Evolutionary conservation across 2,888 invertebrate genomes (phyloP).

Genomic region (Megalurothrips usitatus): DNA sequence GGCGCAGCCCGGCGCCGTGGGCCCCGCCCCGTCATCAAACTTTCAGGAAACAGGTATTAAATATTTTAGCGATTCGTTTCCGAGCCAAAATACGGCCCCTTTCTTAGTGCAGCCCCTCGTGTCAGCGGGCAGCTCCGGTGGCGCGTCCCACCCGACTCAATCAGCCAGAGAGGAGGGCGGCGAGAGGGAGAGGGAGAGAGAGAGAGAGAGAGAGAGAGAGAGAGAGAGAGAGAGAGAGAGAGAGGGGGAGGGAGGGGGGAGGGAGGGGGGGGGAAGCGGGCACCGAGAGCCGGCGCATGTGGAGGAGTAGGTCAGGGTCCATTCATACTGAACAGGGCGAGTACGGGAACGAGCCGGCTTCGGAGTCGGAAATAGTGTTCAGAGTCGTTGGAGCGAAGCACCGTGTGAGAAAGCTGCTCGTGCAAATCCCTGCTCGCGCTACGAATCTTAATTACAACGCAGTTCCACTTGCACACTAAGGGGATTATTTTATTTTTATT

Average conservation of each 20-base stretch:
- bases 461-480: no score
- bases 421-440: no score
- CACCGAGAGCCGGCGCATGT: no score
- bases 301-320: slow-evolving; percentile 11
- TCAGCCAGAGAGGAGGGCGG: background rate
- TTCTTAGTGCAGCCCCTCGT: background rate
- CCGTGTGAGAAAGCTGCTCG: no score
- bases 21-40: background rate
- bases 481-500: no score
- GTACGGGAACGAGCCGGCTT: no score
- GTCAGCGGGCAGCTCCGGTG: background rate
- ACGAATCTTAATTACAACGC: no score
- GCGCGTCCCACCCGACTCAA: background rate
- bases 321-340: no score
- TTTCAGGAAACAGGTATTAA: slow-evolving; percentile 22
- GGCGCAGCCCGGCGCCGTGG: background rate
- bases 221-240: background rate
- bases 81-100: background rate
- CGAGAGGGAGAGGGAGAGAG: background rate
- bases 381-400: no score
- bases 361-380: no score
- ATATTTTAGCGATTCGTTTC: slow-evolving; percentile 21
- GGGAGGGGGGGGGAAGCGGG: no score
- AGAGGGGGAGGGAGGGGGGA: no score
- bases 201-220: background rate